These are phyloP conservation scores for Pogona vitticeps DNA, from an alignment of 2,113 vertebrate genomes.

Conservation along the genomic window DNA sequence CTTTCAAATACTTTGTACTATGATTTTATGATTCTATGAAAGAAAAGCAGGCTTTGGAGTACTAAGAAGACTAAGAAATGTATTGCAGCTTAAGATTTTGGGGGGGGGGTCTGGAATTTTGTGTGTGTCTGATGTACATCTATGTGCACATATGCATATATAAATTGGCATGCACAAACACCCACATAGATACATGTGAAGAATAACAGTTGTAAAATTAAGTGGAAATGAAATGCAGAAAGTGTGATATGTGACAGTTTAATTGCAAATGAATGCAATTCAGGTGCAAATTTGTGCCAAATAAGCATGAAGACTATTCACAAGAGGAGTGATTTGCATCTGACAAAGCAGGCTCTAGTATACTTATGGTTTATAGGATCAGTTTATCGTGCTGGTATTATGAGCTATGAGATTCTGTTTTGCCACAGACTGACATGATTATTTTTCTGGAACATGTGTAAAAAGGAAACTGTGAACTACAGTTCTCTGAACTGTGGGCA, in stretches of 20 bases:
- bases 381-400: too few species aligned
- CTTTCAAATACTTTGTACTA: too few species aligned
- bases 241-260: neutral
- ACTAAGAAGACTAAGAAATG: neutral
- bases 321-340: neutral
- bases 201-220: neutral
- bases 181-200: neutral
- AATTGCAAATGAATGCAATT: neutral
- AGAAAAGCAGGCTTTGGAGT: neutral
- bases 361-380: too few species aligned
- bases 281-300: neutral
- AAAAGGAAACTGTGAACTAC: neutral
- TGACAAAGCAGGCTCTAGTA: neutral
- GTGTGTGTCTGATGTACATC: neutral
- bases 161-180: neutral
- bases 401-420: too few species aligned
- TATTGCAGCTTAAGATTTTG: neutral
- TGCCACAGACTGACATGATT: neutral
- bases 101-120: neutral
- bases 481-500: neutral
- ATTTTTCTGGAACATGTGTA: neutral
- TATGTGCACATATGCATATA: too few species aligned
- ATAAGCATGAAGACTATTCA: neutral
- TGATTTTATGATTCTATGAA: too few species aligned
- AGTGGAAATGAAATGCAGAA: neutral